A percentile compares a stretch with the other conserved stretches of the same genome.
Conservation (phyloP, 2,888 invertebrate genomes). For the Melanostoma mellinum region DNA sequence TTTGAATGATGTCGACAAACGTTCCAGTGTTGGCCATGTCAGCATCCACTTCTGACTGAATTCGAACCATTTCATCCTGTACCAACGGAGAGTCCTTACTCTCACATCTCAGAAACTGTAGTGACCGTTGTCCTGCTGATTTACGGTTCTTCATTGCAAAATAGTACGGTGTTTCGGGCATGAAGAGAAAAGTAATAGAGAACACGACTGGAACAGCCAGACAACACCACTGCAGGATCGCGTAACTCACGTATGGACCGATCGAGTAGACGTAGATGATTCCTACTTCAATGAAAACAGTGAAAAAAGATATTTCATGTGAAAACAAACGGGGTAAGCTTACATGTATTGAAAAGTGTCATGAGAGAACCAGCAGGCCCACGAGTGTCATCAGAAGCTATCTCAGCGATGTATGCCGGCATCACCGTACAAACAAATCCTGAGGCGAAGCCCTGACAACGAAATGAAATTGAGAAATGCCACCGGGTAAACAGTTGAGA, state of each 20-base stretch:
- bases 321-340: conserved; percentile 22
- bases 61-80: conserved; percentile 85
- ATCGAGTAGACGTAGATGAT: conserved; percentile 87
- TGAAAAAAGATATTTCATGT: too few species aligned
- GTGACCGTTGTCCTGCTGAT: conserved; percentile 85
- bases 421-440: conserved; percentile 88
- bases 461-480: neutral
- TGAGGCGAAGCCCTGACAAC: conserved; percentile 84
- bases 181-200: conserved; percentile 85
- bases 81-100: conserved; percentile 83
- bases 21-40: conserved; percentile 81
- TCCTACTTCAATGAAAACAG: conserved; percentile 81
- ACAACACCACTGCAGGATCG: conserved; percentile 86
- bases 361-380: conserved; percentile 92
- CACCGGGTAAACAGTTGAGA: neutral
- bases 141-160: conserved; percentile 84
- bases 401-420: conserved; percentile 94
- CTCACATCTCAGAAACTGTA: conserved; percentile 87
- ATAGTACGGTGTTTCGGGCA: conserved; percentile 92
- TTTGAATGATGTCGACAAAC: conserved; percentile 84
- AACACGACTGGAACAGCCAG: conserved; percentile 85
- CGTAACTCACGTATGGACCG: conserved; percentile 88
- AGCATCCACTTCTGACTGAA: conserved; percentile 83
- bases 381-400: conserved; percentile 89
- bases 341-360: conserved; percentile 86